Percentiles rank a stretch among this genome's conserved stretches.
Evolutionary conservation across 2,797 vertebrate species (phyloP).

Genomic region (Pantherophis alleghaniensis): DNA sequence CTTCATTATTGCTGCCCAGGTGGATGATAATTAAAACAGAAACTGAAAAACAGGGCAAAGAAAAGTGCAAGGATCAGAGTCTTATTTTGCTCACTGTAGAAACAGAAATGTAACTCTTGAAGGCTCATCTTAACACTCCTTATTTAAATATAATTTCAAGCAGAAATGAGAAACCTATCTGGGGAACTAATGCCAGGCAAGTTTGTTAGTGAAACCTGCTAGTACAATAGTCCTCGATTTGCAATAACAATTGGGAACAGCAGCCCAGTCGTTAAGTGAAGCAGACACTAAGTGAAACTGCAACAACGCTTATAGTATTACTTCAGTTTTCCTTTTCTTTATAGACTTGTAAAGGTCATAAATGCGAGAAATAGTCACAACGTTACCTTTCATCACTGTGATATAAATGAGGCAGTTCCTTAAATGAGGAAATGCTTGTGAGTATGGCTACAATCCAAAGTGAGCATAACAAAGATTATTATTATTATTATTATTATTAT

Average conservation of each 20-base stretch:
- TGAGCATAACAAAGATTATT: not conserved
- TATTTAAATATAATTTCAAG: not conserved
- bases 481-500: not conserved
- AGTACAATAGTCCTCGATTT: not conserved
- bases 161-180: not conserved
- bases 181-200: not conserved
- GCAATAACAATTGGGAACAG: not conserved
- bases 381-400: not conserved
- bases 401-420: not conserved
- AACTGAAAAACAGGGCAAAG: not conserved
- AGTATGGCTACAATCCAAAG: not conserved
- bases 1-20: not conserved
- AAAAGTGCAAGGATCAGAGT: not conserved
- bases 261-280: not conserved
- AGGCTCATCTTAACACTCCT: not conserved
- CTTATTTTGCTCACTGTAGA: not conserved
- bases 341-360: not conserved
- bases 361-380: not conserved
- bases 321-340: not conserved
- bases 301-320: not conserved
- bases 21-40: not conserved
- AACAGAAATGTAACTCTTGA: not conserved
- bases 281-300: not conserved
- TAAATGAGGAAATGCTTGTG: not conserved
- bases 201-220: not conserved